Percentiles rank a stretch among this genome's conserved stretches.
Evolutionary conservation across 2,113 vertebrate species (phyloP).

Genomic region (Neoarius graeffei): DNA sequence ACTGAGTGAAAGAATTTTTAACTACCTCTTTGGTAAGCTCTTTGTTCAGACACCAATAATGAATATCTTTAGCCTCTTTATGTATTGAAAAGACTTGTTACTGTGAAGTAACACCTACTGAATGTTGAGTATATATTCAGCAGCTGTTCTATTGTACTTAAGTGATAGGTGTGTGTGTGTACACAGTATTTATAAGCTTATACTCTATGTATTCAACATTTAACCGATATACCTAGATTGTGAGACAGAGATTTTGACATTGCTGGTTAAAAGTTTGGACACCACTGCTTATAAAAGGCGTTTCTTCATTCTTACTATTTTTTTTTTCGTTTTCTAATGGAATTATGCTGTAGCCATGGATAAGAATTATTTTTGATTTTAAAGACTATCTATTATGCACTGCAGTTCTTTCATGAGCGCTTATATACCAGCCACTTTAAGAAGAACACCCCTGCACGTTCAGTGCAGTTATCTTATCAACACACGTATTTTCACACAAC

Average conservation of each 20-base stretch:
- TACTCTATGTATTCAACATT: not conserved
- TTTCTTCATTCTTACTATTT: too few species aligned
- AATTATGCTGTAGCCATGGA: too few species aligned
- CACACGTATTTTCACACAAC: too few species aligned
- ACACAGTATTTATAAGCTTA: not conserved
- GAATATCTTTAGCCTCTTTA: not conserved
- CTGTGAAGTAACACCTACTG: not conserved
- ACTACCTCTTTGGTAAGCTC: slow-evolving; percentile 82
- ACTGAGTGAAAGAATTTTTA: slow-evolving; percentile 77
- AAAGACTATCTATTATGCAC: too few species aligned
- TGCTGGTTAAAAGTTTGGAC: not conserved
- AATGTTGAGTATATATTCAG: not conserved
- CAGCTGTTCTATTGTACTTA: not conserved
- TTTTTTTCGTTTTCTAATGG: too few species aligned
- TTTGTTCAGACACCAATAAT: not conserved
- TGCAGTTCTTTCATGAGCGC: not conserved
- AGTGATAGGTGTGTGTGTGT: not conserved
- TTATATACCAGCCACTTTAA: not conserved
- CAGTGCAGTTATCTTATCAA: too few species aligned
- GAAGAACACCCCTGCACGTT: too few species aligned
- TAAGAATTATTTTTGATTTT: too few species aligned
- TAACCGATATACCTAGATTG: not conserved
- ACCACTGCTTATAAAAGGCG: not conserved
- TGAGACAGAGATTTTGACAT: not conserved
- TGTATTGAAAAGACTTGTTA: not conserved